These are phyloP conservation scores for Podarcis cretensis DNA, from an alignment of 2,113 vertebrate genomes.

Conservation along the genomic window DNA sequence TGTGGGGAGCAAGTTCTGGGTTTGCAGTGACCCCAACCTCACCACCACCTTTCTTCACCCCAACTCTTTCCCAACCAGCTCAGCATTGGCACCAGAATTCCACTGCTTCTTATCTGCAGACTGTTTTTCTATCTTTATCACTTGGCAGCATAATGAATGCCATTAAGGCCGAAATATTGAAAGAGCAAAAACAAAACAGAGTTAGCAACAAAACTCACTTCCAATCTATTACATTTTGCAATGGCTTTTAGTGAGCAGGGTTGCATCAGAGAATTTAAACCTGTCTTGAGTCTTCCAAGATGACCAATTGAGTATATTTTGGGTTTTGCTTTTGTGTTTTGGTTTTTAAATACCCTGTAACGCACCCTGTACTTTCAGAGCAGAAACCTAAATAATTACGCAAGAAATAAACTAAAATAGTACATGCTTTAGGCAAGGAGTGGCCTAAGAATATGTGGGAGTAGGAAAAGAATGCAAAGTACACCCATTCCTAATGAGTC, in stretches of 20 bases:
- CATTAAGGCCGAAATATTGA: not conserved
- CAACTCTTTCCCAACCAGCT: too few species aligned
- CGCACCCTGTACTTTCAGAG: not conserved
- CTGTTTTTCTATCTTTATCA: not conserved
- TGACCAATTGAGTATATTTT: too few species aligned
- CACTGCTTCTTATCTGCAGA: too few species aligned
- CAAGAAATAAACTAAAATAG: conserved; percentile 21
- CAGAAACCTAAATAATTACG: not conserved
- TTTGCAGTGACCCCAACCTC: too few species aligned
- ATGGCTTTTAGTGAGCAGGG: not conserved
- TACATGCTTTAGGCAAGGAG: conserved; percentile 13
- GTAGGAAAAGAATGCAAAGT: conserved; percentile 16
- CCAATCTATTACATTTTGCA: not conserved
- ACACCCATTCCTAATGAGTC: conserved; percentile 4
- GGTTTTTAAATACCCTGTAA: not conserved
- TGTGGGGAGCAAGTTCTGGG: too few species aligned
- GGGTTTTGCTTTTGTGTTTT: not conserved
- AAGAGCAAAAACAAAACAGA: not conserved
- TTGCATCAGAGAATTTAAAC: not conserved
- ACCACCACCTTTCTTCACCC: too few species aligned
- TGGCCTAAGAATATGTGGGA: conserved; percentile 6
- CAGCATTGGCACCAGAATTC: too few species aligned
- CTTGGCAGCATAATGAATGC: not conserved
- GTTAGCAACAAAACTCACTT: not conserved
- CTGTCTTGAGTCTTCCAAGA: not conserved